Evolutionary conservation across 1,140 invertebrate species (phyloP).

Genomic region (Cheumatopsyche charites): DNA sequence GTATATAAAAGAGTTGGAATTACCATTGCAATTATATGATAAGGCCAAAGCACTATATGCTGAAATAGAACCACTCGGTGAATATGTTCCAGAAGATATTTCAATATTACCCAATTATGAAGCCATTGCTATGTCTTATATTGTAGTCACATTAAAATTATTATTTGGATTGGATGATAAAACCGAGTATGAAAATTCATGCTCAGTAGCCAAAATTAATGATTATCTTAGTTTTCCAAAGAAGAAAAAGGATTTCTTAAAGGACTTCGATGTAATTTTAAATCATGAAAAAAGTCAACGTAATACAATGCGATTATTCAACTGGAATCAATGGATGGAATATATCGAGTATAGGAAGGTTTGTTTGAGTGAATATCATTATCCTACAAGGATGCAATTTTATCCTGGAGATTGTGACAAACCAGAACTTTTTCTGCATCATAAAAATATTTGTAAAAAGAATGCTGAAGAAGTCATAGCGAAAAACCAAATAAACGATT

Average conservation of each 20-base stretch:
- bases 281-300: constrained; percentile 40
- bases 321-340: constrained; percentile 67
- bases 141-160: constrained; percentile 68
- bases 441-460: constrained; percentile 42
- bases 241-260: constrained; percentile 9
- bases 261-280: background rate
- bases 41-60: constrained; percentile 50
- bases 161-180: constrained; percentile 68
- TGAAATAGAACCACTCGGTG: constrained; percentile 54
- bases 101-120: constrained; percentile 64
- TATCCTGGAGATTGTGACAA: constrained; percentile 47
- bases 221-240: constrained; percentile 45
- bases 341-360: constrained; percentile 66
- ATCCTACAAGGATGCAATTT: constrained; percentile 59
- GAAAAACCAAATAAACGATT: constrained; percentile 31
- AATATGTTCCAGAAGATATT: constrained; percentile 50
- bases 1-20: constrained; percentile 46
- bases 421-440: constrained; percentile 42
- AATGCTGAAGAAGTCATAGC: background rate
- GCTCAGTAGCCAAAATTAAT: constrained; percentile 61
- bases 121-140: constrained; percentile 66
- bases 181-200: constrained; percentile 66
- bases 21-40: constrained; percentile 53
- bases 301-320: constrained; percentile 60
- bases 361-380: constrained; percentile 61